Evolutionary conservation across 2,797 vertebrate species (phyloP).

Genomic region (Spea hammondii): DNA sequence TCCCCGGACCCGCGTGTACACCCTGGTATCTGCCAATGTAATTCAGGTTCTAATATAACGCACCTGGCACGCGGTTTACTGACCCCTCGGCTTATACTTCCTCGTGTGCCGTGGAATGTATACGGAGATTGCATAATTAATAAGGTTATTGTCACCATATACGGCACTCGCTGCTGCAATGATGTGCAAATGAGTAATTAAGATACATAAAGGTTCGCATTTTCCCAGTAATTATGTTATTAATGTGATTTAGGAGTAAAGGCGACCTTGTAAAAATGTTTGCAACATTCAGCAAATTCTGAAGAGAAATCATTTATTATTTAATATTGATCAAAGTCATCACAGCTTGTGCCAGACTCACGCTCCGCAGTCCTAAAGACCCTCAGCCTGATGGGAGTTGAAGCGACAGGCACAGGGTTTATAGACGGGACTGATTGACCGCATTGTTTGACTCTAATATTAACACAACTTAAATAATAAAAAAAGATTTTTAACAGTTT

Average conservation of each 20-base stretch:
- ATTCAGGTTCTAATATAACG: slow-evolving; percentile 3
- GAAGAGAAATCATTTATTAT: slow-evolving; percentile 24
- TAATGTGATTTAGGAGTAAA: slow-evolving; percentile 32
- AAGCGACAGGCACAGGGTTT: slow-evolving; percentile 1
- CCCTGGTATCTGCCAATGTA: not conserved
- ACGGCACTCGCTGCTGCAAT: slow-evolving; percentile 25
- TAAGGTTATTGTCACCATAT: slow-evolving; percentile 42
- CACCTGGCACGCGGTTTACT: slow-evolving; percentile 1
- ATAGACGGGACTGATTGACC: no score
- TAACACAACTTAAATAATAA: no score
- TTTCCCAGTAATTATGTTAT: slow-evolving; percentile 43
- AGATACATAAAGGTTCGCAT: slow-evolving; percentile 39
- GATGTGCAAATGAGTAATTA: slow-evolving; percentile 42
- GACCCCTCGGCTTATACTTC: not conserved
- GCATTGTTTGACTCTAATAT: no score
- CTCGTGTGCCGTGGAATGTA: slow-evolving; percentile 12
- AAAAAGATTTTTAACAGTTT: no score
- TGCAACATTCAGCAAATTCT: slow-evolving; percentile 1
- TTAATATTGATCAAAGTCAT: not conserved
- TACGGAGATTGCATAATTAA: slow-evolving; percentile 30
- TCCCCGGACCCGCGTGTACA: not conserved
- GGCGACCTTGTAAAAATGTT: slow-evolving; percentile 44
- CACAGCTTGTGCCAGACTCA: not conserved
- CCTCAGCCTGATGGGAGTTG: no score
- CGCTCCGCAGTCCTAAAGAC: no score